Base-by-base conservation (phyloP, 2,113 vertebrate species). In the Lophochroa leadbeateri region DNA sequence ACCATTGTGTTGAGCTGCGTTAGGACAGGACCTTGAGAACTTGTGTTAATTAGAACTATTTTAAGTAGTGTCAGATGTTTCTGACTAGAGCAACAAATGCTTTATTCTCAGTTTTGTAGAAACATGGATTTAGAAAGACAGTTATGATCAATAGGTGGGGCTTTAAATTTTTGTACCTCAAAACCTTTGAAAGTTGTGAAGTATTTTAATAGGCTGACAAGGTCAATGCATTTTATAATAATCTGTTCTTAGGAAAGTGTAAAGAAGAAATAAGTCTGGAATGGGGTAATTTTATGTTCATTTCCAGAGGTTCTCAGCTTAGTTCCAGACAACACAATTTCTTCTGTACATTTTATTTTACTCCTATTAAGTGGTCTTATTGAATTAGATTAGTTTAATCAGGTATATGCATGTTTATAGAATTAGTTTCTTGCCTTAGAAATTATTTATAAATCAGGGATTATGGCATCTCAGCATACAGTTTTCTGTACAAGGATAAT, bases 31-130 rank as follows among this genome's bases (percentile, higher is more conserved):
- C 77, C 72, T 93, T 49, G 57, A 86, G 60, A 68, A 72, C 50
- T 39, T 44, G 17, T 2, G 11, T 49, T 94, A 90, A 91, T 91
- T 85, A 94, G 83, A 33, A 55, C 3, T 0, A 55, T 64, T 50
- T 68, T 57, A 89, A 95, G 83, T 33, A 55, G 43, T 23, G 46
- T 91, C 90, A 96, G 80, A 88, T 94, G 72, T 47, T 95, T 84
- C 65, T 44, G 43, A 92, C 65, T 6, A 75, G 46, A 78, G 39
- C 35, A 79, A 83, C 13, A 82, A 72, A 61, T 18, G 8, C 18
- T 85, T 85, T 67, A 55, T 64, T 94, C 50, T 86, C 4, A 1
- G 44, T 64, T 21, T 75, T 69, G 44, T 16, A 57, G 75, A 47
- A 67, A 75, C 47, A 71, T 2, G 4, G 58, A 74, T 63, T 83